Percentiles rank a stretch among this genome's conserved stretches.
These are phyloP conservation scores for Chrosomus eos DNA, from an alignment of 2,797 vertebrate genomes.

Conservation along the genomic window DNA sequence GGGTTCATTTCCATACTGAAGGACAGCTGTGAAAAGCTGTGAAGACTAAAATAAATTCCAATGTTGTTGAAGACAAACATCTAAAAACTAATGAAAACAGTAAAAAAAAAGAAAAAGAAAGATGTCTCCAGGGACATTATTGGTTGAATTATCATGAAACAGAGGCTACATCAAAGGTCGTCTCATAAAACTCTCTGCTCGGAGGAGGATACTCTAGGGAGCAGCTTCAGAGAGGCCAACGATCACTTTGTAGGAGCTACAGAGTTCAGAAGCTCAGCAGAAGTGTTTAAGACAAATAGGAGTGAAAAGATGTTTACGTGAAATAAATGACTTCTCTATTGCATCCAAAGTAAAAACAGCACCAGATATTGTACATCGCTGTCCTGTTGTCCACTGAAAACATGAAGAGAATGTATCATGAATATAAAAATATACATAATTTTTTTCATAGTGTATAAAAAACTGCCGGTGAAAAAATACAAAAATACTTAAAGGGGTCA, in stretches of 20 bases:
- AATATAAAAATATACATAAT: background rate
- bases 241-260: background rate
- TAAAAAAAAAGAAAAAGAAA: too few relatives aligned
- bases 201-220: conserved; percentile 15
- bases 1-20: background rate
- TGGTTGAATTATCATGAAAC: conserved; percentile 24
- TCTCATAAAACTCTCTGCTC: background rate
- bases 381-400: background rate
- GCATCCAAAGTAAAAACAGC: background rate
- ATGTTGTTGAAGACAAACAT: conserved; percentile 11
- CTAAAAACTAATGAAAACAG: background rate
- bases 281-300: conserved; percentile 5
- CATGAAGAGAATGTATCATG: background rate
- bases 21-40: background rate
- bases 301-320: background rate
- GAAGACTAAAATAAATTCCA: background rate
- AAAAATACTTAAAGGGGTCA: too few relatives aligned
- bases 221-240: conserved; percentile 17
- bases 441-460: background rate
- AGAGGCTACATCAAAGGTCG: conserved; percentile 16
- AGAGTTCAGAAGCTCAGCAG: conserved; percentile 1
- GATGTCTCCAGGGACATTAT: background rate
- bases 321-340: background rate
- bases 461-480: background rate
- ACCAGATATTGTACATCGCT: background rate